Evolutionary conservation across 2,888 invertebrate genomes (phyloP).

Genomic region (Euplexia lucipara): DNA sequence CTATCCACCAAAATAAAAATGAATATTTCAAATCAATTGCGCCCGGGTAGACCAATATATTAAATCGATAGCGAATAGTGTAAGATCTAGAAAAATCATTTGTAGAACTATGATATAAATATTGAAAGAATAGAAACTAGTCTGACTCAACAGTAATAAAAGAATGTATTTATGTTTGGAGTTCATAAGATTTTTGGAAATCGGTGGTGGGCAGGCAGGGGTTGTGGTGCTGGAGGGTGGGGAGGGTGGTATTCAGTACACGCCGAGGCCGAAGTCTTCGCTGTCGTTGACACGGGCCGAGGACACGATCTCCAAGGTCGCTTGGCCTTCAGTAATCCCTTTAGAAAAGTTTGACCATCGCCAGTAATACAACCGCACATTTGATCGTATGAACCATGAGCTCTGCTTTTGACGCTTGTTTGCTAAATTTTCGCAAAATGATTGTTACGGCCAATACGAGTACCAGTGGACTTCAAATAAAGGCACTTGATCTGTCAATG

Average conservation of each 20-base stretch:
- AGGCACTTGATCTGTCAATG: background rate
- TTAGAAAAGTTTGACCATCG: slow-evolving; percentile 62
- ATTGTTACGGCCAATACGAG: no score
- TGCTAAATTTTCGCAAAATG: background rate
- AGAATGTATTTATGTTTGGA: slow-evolving; percentile 33
- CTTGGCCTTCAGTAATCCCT: slow-evolving; percentile 70
- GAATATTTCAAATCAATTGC: background rate
- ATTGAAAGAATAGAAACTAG: slow-evolving; percentile 1
- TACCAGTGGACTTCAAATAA: background rate
- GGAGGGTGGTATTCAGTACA: slow-evolving; percentile 70
- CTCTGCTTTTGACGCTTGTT: no score
- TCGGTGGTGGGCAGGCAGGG: slow-evolving; percentile 61
- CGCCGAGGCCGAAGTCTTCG: slow-evolving; percentile 77
- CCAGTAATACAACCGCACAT: slow-evolving; percentile 59
- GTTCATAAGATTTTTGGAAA: slow-evolving; percentile 78
- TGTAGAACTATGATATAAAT: background rate
- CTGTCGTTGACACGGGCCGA: slow-evolving; percentile 88
- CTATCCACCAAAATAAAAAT: background rate
- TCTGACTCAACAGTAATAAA: slow-evolving; percentile 3
- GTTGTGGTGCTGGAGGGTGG: slow-evolving; percentile 59
- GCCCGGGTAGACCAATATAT: background rate
- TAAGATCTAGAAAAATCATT: background rate
- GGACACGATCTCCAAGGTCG: slow-evolving; percentile 86
- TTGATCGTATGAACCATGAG: slow-evolving; percentile 25
- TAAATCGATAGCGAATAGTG: background rate